These are phyloP conservation scores for Anaspis maculata DNA, from an alignment of 2,888 invertebrate species.

Conservation along the genomic window DNA sequence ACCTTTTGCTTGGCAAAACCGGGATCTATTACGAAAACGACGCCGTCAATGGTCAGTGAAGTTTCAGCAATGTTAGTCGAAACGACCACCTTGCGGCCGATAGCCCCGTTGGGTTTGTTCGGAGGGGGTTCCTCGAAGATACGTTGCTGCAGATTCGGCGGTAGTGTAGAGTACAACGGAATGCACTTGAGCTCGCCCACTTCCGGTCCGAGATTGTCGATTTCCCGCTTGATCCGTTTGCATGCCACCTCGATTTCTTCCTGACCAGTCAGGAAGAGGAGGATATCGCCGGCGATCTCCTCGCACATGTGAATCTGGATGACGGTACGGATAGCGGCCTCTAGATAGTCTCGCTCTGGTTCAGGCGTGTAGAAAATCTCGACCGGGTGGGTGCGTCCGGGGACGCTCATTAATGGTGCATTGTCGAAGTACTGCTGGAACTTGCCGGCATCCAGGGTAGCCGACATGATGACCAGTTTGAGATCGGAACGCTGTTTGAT, in stretches of 20 bases:
- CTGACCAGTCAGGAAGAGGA: slow-evolving; percentile 71
- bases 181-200: slow-evolving; percentile 97
- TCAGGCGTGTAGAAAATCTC: slow-evolving; percentile 99
- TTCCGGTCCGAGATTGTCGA: slow-evolving; percentile 92
- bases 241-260: slow-evolving; percentile 99
- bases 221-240: slow-evolving; percentile 91
- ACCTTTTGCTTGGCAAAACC: slow-evolving; percentile 99
- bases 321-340: slow-evolving; percentile 97
- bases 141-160: slow-evolving; percentile 92
- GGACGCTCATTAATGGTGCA: slow-evolving; percentile 97
- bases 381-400: slow-evolving; percentile 91
- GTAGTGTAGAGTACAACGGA: slow-evolving; percentile 95
- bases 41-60: slow-evolving; percentile 96
- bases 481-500: slow-evolving; percentile 86
- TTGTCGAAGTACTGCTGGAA: slow-evolving; percentile 99
- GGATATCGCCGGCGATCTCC: slow-evolving; percentile 82
- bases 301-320: slow-evolving; percentile 93
- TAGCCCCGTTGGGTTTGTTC: slow-evolving; percentile 66
- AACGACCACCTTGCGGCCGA: slow-evolving; percentile 81
- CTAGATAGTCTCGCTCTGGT: slow-evolving; percentile 94
- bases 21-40: slow-evolving; percentile 99
- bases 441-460: slow-evolving; percentile 97
- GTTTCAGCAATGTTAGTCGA: slow-evolving; percentile 99
- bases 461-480: slow-evolving; percentile 98
- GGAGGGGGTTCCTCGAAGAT: slow-evolving; percentile 98